Conservation (phyloP, 1,140 invertebrate genomes). For the Pentalonia nigronervosa region DNA sequence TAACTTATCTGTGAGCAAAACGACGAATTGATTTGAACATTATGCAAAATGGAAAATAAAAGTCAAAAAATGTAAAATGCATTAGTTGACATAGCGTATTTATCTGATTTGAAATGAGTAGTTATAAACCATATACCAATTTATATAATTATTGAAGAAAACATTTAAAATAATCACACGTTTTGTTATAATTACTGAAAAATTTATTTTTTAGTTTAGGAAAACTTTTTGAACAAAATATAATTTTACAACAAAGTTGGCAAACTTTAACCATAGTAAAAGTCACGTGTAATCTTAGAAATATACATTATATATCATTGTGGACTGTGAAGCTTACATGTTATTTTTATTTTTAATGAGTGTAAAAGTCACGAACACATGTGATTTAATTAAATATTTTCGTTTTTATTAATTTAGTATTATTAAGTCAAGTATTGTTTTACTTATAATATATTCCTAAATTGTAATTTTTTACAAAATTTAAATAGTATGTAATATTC, state of each 20-base stretch:
- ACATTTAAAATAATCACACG: background rate
- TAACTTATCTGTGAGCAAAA: background rate
- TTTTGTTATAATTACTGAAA: background rate
- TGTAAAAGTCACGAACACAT: too few species aligned
- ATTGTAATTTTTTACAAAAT: background rate
- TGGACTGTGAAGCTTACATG: background rate
- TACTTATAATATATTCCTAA: background rate
- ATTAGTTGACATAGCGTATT: background rate
- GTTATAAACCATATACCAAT: background rate
- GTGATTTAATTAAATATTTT: too few species aligned
- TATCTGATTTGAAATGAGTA: background rate
- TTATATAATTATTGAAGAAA: background rate
- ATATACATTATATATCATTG: background rate
- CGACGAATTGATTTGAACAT: background rate
- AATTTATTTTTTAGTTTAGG: background rate
- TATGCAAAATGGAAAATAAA: background rate
- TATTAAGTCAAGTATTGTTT: background rate
- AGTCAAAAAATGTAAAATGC: background rate
- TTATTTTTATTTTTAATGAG: too few species aligned
- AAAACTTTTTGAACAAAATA: background rate
- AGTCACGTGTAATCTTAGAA: too few species aligned
- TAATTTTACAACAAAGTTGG: too few species aligned
- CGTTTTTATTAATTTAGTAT: background rate
- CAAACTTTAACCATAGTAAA: too few species aligned
- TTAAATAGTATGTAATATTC: background rate